Evolutionary conservation across 1,140 invertebrate genomes (phyloP).

Genomic region (Ruditapes philippinarum): DNA sequence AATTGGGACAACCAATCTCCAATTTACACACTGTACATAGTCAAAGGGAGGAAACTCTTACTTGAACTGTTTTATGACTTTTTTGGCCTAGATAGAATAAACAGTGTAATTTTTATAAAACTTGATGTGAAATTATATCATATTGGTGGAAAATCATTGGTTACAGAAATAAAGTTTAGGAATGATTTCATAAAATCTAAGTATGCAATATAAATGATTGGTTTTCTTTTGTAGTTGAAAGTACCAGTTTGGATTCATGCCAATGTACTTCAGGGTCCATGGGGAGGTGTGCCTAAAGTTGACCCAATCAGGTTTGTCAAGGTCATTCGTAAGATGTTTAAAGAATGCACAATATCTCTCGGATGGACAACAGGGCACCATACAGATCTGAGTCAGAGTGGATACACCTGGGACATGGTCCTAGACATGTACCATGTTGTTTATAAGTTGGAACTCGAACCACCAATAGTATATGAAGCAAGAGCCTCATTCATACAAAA

Average conservation of each 20-base stretch:
- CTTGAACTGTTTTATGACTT: too few relatives aligned
- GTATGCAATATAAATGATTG: not conserved
- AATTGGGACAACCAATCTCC: too few relatives aligned
- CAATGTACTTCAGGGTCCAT: constrained; percentile 94
- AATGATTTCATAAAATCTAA: too few relatives aligned
- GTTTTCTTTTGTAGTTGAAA: constrained; percentile 87
- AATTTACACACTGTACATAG: too few relatives aligned
- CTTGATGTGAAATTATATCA: too few relatives aligned
- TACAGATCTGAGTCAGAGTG: constrained; percentile 86
- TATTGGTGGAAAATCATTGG: too few relatives aligned
- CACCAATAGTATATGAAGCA: constrained; percentile 94
- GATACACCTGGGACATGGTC: constrained; percentile 91
- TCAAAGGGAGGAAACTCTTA: too few relatives aligned
- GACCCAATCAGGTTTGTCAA: constrained; percentile 90
- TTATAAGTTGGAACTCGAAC: constrained; percentile 87
- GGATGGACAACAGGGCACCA: constrained; percentile 94
- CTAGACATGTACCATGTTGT: constrained; percentile 91
- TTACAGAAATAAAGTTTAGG: too few relatives aligned
- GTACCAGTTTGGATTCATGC: constrained; percentile 97
- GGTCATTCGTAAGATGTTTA: constrained; percentile 88
- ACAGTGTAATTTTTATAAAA: too few relatives aligned
- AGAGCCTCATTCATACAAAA: constrained; percentile 91
- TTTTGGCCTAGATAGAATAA: too few relatives aligned
- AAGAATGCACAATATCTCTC: constrained; percentile 91
- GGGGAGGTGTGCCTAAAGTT: constrained; percentile 90